A percentile compares a stretch with the other conserved stretches of the same genome.
Conservation (phyloP, 2,797 vertebrate species). For the Synanceia verrucosa region DNA sequence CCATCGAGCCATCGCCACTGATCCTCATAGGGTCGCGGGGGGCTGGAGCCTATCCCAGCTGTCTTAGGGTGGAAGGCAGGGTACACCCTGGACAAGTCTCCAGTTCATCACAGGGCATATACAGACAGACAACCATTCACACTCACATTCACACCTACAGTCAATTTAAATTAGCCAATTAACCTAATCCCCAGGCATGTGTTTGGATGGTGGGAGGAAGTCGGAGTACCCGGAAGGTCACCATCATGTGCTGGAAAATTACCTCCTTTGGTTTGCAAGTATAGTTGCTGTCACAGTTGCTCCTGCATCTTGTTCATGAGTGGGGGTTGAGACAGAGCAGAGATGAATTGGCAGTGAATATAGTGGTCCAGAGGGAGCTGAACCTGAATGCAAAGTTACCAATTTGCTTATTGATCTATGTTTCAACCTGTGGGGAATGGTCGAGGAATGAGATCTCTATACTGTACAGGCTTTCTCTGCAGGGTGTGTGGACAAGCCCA, state of each 20-base stretch:
- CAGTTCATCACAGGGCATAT: too few relatives aligned
- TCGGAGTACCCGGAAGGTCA: too few relatives aligned
- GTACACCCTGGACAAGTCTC: too few relatives aligned
- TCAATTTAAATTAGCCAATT: too few relatives aligned
- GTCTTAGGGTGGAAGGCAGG: too few relatives aligned
- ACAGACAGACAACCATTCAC: too few relatives aligned
- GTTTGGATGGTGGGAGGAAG: too few relatives aligned
- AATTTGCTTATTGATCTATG: not conserved
- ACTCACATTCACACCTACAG: too few relatives aligned
- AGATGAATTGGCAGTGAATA: not conserved
- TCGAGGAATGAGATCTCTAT: not conserved
- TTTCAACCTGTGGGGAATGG: not conserved
- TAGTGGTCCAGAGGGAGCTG: not conserved
- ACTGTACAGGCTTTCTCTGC: not conserved
- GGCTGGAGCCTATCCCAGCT: too few relatives aligned
- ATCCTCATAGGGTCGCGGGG: too few relatives aligned
- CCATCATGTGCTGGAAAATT: not conserved
- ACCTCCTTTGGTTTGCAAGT: not conserved
- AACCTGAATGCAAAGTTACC: not conserved
- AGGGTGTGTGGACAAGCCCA: not conserved
- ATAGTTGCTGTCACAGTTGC: not conserved
- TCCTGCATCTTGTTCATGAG: not conserved
- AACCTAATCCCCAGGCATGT: too few relatives aligned
- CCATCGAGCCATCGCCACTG: too few relatives aligned
- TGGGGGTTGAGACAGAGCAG: not conserved